Conservation (phyloP, 2,113 vertebrate species). For the Ascaphus truei region DNA sequence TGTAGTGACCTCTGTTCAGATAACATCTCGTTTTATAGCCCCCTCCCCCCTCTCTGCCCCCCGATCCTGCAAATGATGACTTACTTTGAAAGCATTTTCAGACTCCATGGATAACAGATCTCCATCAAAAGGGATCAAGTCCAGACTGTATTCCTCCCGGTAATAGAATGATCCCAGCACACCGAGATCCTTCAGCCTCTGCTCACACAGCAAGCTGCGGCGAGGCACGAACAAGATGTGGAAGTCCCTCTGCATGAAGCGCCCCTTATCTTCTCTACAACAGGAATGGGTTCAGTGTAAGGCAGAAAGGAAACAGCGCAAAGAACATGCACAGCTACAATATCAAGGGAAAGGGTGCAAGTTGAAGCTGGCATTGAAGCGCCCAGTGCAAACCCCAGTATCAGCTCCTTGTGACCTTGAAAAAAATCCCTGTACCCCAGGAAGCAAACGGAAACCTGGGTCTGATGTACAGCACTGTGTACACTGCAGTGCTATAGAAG, state of each 20-base stretch:
- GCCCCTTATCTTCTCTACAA: conserved; percentile 81
- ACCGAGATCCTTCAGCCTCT: conserved; percentile 88
- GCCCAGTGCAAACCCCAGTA: too few species aligned
- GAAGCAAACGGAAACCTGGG: too few species aligned
- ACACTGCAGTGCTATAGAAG: too few species aligned
- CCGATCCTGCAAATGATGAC: too few species aligned
- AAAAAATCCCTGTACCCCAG: too few species aligned
- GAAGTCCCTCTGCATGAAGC: conserved; percentile 77
- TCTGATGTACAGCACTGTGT: too few species aligned
- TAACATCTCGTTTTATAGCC: too few species aligned
- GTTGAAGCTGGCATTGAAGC: too few species aligned
- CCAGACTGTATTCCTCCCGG: conserved; percentile 89
- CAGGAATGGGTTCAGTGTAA: not conserved
- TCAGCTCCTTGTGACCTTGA: too few species aligned
- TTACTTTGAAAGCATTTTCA: conserved; percentile 86
- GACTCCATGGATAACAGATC: conserved; percentile 97
- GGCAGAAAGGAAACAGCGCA: not conserved
- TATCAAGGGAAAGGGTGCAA: too few species aligned
- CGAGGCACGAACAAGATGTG: conserved; percentile 94
- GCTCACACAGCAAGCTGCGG: conserved; percentile 89
- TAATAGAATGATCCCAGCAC: conserved; percentile 86
- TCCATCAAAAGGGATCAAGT: conserved; percentile 91
- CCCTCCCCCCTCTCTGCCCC: too few species aligned
- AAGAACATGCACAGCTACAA: not conserved
- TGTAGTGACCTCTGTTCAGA: too few species aligned